Conservation (phyloP, 1,140 invertebrate genomes). For the Steinernema feltiae region DNA sequence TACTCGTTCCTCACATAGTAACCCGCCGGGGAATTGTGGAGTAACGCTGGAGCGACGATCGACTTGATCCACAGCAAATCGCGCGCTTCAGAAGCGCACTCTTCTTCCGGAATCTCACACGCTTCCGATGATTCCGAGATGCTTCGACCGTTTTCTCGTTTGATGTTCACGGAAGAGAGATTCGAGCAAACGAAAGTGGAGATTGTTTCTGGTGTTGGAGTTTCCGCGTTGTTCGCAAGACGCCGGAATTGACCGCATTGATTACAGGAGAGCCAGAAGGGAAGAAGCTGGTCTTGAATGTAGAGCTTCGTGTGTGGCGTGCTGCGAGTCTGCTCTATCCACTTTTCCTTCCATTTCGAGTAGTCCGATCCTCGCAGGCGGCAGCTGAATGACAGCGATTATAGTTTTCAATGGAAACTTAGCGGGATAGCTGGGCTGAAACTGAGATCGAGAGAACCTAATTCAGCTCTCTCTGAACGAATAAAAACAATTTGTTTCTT, state of each 20-base stretch:
- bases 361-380: slow-evolving; percentile 33
- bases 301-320: slow-evolving; percentile 44
- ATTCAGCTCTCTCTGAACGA: no score
- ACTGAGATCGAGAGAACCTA: no score
- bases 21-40: slow-evolving; percentile 60
- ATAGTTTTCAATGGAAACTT: slow-evolving; percentile 10
- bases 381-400: slow-evolving; percentile 33
- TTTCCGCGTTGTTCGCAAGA: background rate
- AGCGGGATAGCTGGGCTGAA: background rate
- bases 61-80: slow-evolving; percentile 54
- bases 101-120: slow-evolving; percentile 7
- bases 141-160: background rate
- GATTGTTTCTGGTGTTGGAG: slow-evolving; percentile 24
- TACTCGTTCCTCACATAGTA: slow-evolving; percentile 58
- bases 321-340: slow-evolving; percentile 42
- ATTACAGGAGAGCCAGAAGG: slow-evolving; percentile 59
- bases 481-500: no score
- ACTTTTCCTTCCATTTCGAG: slow-evolving; percentile 41
- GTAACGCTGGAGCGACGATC: slow-evolving; percentile 49
- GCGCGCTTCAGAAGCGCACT: slow-evolving; percentile 22
- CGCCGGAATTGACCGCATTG: slow-evolving; percentile 58
- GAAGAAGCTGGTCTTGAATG: slow-evolving; percentile 58
- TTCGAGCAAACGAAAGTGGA: slow-evolving; percentile 15
- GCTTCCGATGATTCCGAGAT: background rate
- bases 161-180: background rate